Evolutionary conservation across 2,113 vertebrate species (phyloP), one percentile per base, ranked within the genome.

Genomic region (Oryzias javanicus): DNA sequence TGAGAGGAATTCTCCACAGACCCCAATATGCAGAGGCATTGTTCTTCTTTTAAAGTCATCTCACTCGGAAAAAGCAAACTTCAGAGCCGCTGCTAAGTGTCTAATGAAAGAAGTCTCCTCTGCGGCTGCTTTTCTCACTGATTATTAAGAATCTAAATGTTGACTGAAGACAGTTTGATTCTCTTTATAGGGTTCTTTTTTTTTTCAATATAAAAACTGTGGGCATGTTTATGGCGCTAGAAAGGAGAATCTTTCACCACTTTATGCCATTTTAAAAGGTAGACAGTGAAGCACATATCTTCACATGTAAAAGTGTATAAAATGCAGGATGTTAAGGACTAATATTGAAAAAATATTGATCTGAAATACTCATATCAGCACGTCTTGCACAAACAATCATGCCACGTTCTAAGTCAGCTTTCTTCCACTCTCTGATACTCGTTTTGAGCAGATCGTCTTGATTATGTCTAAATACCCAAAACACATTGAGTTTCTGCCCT

Each of bases 81-180:
- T 92, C 88, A 90, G 83, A 91, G 80, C 82, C 50, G 69, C 61
- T 80, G 81, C 79, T 75, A 90, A 85, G 80, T 80, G 85, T 79
- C 82, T 90, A 87, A 88, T 88, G 86, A 90, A 91, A 89, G 73
- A 70, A 73, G 74, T 82, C 80, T 83, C 84, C 74, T 83, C 84
- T 80, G 78, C 51, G 63, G 76, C 83, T 82, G 67, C 48, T 51
- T 80, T 81, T 85, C 60, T 78, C 72, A 65, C 76, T 56, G 72
- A 63, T 64, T 67, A 89, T 89, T 83, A 86, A 65, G 79, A 91
- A 89, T 87, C 81, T 84, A 88, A 91, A 92, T 88, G 85, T 88
- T 88, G 80, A 89, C 80, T 87, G 79, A 90, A 89, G 86, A 86
- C 67, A 73, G 81, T 87, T 85, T 87, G 80, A 85, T 89, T 88